These are phyloP conservation scores for Gastracanthus pulcherrimus DNA, from an alignment of 2,888 invertebrate species.

Conservation along the genomic window DNA sequence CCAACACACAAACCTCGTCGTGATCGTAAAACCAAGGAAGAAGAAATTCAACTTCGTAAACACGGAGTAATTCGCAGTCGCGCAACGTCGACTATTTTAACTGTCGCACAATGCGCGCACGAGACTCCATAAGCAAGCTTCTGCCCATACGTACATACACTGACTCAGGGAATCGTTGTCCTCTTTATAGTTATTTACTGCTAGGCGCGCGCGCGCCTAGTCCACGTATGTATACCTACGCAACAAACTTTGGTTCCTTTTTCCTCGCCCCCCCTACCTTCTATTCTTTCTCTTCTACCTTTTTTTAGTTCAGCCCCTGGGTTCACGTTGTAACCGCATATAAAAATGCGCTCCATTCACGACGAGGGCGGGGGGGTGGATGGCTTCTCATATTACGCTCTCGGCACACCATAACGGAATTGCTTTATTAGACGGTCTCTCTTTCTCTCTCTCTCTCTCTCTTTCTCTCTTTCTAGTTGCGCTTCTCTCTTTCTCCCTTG, in stretches of 20 bases:
- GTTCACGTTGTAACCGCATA: slow-evolving; percentile 62
- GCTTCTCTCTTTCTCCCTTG: slow-evolving; percentile 11
- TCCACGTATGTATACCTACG: background rate
- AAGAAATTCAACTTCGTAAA: slow-evolving; percentile 54
- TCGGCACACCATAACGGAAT: slow-evolving; percentile 73
- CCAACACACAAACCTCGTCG: background rate
- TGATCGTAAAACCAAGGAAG: slow-evolving; percentile 25
- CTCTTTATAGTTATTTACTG: slow-evolving; percentile 50
- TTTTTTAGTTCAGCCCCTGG: slow-evolving; percentile 30
- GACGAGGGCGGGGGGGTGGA: slow-evolving; percentile 71
- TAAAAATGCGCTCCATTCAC: slow-evolving; percentile 64
- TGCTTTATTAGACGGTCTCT: slow-evolving; percentile 72
- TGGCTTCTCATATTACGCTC: slow-evolving; percentile 76
- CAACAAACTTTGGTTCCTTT: slow-evolving; percentile 38
- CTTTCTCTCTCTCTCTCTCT: slow-evolving; percentile 57
- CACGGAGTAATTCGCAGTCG: slow-evolving; percentile 41
- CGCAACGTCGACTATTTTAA: background rate
- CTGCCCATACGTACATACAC: too few relatives aligned
- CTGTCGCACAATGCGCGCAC: slow-evolving; percentile 18
- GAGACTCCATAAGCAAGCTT: too few relatives aligned
- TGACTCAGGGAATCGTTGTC: slow-evolving; percentile 3
- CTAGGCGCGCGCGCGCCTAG: slow-evolving; percentile 16
- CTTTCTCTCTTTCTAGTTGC: slow-evolving; percentile 8
- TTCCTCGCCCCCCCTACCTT: background rate
- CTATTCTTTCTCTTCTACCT: background rate